Evolutionary conservation across 2,113 vertebrate species (phyloP), one percentile per base, ranked within the genome.

Genomic region (Choloepus hoffmanni): DNA sequence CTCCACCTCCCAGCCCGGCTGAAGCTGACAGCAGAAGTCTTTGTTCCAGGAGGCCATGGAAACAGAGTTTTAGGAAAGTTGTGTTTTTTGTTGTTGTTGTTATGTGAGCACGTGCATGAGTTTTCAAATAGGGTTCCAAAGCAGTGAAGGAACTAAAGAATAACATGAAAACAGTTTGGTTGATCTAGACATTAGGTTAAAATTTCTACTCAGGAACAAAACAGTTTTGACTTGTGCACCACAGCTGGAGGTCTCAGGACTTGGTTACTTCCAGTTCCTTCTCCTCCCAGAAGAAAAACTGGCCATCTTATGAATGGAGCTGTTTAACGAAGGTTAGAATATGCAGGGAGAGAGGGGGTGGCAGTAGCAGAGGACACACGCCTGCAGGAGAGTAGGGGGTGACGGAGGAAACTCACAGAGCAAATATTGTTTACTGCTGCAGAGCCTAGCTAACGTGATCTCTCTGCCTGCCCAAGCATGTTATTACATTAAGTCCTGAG

Each of bases 401-500:
- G 26, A 96, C 85, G 50, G 24, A 85, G 92, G 82, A 90, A 90
- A 92, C 82, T 55, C 48, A 94, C 91, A 94, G 95, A 88, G 95
- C 90, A 89, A 92, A 96, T 55, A 94, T 33, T 97, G 95, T 96
- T 90, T 94, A 73, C 73, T 73, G 77, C 15, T 36, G 63, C 86
- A 93, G 85, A 58, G 90, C 36, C 78, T 92, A 15, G 78, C 70
- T 7, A 58, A 84, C 30, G 85, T 76, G 76, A 74, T 5, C 87
- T 96, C 93, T 84, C 95, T 5, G 83, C 62, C 70, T 89, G 24
- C 96, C 94, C 85, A 76, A 93, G 88, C 60, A 96, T 95, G 97
- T 76, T 91, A 92, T 89, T 76, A 92, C 87, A 95, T 67, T 68
- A 93, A 97, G 93, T 40, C n/a, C 73, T 40, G 19, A 96, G 96